Evolutionary conservation across 2,797 vertebrate species (phyloP), one percentile per base, ranked within the genome.

Genomic region (Carcharodon carcharias): DNA sequence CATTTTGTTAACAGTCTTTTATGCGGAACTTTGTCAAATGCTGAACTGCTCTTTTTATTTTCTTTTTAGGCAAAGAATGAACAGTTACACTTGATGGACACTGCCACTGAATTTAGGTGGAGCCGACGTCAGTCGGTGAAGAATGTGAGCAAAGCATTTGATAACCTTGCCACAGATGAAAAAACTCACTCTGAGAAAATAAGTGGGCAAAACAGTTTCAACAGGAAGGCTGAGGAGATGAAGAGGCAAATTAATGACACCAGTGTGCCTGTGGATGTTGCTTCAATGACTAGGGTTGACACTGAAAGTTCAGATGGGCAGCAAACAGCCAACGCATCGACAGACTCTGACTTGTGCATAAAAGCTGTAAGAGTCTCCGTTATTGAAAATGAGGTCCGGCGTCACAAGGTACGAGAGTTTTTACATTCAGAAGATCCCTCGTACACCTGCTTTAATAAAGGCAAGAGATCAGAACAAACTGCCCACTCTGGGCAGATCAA

Each of bases 171-270:
- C 69, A 8, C 28, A 21, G 69, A 77, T 56, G 94, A 95, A 26
- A 71, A 95, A 95, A 54, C 63, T 8, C 23, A 45, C 45, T 69
- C 67, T 45, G 67, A 95, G 67, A 95, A 95, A 77, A 95, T 58
- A 3, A 58, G 50, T 54, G 23, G 28, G 31, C 54, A 16, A 56
- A 58, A 16, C 14, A 77, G 40, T 56, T 73, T 77, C 58, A 54
- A 2, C 69, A 58, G 94, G 69, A 73, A 56, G 94, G 50, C 5
- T 8, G 69, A 77, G 94, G 69, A 77, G 45, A 95, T 54, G 50
- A 77, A 54, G 45, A 35, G 93, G 23, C 61, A 95, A 28, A n/a
- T 31, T 31, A 50, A 18, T 31, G 50, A 21, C 26, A 54, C 28
- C 14, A 14, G 6, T 56, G 54, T 9, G 1, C 5, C 94, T n/a